These are phyloP conservation scores for Syrista parreyssii DNA, from an alignment of 2,888 invertebrate species.

Conservation along the genomic window DNA sequence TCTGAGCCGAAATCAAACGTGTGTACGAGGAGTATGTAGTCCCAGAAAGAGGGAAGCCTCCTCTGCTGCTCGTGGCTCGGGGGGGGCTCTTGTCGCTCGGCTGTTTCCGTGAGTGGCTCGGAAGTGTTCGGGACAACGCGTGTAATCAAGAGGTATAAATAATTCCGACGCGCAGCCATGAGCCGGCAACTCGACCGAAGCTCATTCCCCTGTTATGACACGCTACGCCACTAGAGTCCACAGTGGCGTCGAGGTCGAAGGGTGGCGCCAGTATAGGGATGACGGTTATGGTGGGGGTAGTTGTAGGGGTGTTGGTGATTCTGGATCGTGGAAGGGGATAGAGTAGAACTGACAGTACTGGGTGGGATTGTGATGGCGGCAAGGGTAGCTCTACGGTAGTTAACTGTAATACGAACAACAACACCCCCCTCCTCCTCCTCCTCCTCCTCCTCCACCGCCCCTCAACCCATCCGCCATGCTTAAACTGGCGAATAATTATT, in stretches of 20 bases:
- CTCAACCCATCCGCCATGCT: too few relatives aligned
- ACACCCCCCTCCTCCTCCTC: conserved; percentile 5
- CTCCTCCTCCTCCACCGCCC: too few relatives aligned
- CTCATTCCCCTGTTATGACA: conserved; percentile 50
- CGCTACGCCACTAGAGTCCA: conserved; percentile 8
- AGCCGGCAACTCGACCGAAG: conserved; percentile 32
- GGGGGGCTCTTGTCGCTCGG: conserved; percentile 28
- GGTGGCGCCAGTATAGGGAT: too few relatives aligned
- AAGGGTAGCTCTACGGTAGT: conserved; percentile 12
- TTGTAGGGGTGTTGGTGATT: too few relatives aligned
- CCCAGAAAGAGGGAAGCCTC: too few relatives aligned
- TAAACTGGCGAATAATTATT: conserved; percentile 21
- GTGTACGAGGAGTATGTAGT: too few relatives aligned
- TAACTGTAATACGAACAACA: conserved; percentile 29
- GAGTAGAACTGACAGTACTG: not conserved
- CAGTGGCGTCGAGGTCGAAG: too few relatives aligned
- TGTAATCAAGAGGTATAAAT: conserved; percentile 61
- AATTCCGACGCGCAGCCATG: conserved; percentile 55
- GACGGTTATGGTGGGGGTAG: too few relatives aligned
- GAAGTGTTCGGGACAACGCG: conserved; percentile 41
- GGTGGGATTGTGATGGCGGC: conserved; percentile 3
- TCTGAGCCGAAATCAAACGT: too few relatives aligned
- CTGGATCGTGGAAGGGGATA: not conserved
- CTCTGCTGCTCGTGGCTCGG: not conserved
- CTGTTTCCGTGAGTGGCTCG: conserved; percentile 42